Evolutionary conservation across 2,113 vertebrate species (phyloP), one percentile per base, ranked within the genome.

Genomic region (Cyanoderma ruficeps): DNA sequence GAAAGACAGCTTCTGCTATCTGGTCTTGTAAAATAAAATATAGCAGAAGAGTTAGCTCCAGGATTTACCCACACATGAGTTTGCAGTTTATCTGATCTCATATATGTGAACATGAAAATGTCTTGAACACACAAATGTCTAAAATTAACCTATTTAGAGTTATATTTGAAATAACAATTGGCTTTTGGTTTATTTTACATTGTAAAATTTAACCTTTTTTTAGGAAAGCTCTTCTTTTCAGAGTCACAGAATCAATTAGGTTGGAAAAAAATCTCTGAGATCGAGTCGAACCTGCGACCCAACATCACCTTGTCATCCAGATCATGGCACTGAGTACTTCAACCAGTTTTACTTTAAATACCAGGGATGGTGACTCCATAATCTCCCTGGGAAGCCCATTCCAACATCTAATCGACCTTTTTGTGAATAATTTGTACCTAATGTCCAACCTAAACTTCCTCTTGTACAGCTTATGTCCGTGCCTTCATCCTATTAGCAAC

Each of bases 241-340:
- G 56, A 55, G 17, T 31, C 24, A 63, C 6, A 56, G 9, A 35
- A 55, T 25, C 24, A 35, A 21, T 25, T 55, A 63, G 6, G 24
- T 17, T 55, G 49, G n/a, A 47, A 63, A 87, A 67, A 63, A 21
- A 41, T 39, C n/a, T 30, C 41, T 23, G 33, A 65, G 19, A 30
- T n/a, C 0, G 0, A 55, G 16, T 41, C 24, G 28, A 46, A 24
- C 10, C 15, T 23, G 11, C 0, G 2, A 46, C 15, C 23, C 19
- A n/a, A 20, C 9, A 55, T 8, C 37, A 27, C 18, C 15, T 60
- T 39, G 39, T 46, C n/a, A 79, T 79, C 16, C 35, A 63, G n/a
- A 61, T 24, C 28, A 17, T 14, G 56, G 41, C 15, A 61, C 19
- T 46, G 5, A 39, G 23, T 20, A 9, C 15, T 23, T 14, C 10